Evolutionary conservation across 2,113 vertebrate species (phyloP).

Genomic region (Calypte anna): DNA sequence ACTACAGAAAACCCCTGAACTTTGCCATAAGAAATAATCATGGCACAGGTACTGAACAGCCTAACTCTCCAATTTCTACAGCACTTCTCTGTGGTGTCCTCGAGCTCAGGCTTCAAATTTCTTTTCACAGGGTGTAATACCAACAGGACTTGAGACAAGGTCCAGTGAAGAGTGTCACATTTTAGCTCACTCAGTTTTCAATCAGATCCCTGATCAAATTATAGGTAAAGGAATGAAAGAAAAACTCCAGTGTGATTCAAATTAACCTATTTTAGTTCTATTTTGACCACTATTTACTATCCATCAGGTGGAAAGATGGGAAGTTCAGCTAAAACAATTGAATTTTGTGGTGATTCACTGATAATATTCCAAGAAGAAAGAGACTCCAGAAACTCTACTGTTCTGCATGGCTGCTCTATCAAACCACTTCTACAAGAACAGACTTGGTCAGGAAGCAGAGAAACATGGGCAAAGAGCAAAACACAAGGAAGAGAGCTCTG

Average conservation of each 20-base stretch:
- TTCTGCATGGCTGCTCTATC: background rate
- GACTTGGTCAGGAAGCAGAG: accelerated
- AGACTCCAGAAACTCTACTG: background rate
- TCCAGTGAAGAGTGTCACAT: background rate
- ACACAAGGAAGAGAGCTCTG: background rate
- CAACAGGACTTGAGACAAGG: background rate
- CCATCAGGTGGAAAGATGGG: background rate
- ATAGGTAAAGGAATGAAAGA: background rate
- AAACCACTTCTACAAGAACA: background rate
- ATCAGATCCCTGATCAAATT: background rate
- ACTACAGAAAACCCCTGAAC: background rate
- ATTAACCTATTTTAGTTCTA: background rate
- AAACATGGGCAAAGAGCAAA: background rate
- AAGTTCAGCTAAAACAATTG: background rate
- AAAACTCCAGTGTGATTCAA: background rate
- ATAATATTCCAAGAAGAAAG: background rate
- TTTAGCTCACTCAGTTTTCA: background rate
- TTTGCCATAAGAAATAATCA: background rate
- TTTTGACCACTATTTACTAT: background rate
- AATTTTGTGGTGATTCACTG: background rate
- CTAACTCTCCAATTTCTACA: background rate
- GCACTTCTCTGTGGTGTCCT: background rate
- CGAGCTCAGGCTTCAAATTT: background rate
- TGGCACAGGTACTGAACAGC: background rate
- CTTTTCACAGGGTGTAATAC: background rate